A percentile compares a stretch with the other conserved stretches of the same genome.
Conservation (phyloP, 2,797 vertebrate species). For the Anguilla pacifica region DNA sequence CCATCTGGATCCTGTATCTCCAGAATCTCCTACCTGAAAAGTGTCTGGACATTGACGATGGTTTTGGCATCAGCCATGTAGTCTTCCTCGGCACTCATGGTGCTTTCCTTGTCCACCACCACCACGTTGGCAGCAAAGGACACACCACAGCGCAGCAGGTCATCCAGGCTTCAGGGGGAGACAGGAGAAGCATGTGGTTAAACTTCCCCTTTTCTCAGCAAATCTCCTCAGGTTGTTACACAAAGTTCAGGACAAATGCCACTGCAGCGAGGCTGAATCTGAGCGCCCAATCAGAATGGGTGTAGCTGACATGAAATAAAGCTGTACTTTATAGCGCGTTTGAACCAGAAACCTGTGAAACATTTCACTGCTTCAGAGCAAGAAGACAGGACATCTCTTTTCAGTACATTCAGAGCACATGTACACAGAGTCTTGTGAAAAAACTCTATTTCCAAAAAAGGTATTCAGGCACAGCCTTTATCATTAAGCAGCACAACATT, state of each 20-base stretch:
- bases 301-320: neutral
- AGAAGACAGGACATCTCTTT: neutral
- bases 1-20: constrained; percentile 45
- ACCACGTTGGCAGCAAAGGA: constrained; percentile 94
- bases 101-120: constrained; percentile 95
- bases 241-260: neutral
- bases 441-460: neutral
- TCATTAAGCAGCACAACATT: neutral
- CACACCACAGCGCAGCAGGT: constrained; percentile 89
- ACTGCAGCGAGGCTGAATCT: neutral
- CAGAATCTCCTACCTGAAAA: constrained; percentile 83
- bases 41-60: constrained; percentile 93
- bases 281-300: neutral
- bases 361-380: neutral
- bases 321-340: neutral
- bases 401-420: neutral
- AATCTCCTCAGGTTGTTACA: neutral
- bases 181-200: neutral
- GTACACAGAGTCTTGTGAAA: neutral
- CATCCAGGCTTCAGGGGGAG: constrained; percentile 82
- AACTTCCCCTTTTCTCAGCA: neutral
- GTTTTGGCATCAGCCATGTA: constrained; percentile 97
- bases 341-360: neutral
- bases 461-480: neutral
- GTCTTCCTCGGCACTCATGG: constrained; percentile 94